phyloP scores from a whole-genome alignment of 2,888 invertebrate genomes.

The Dione vanillae region DNA sequence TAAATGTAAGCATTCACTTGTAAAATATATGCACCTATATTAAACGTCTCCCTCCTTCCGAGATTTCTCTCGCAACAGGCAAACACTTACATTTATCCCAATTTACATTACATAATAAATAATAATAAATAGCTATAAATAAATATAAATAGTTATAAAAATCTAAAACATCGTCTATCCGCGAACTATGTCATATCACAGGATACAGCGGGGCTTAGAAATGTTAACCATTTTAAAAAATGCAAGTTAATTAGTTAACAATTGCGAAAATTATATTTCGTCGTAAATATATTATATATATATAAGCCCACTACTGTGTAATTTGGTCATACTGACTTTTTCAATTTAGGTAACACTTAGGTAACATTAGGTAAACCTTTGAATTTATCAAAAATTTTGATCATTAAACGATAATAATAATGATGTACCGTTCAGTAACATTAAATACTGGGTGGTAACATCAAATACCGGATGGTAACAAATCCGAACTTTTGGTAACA shows the following conservation, averaged over 20 bases:
- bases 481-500: background rate
- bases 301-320: slow-evolving; percentile 1
- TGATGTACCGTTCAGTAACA: background rate
- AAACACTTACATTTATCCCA: slow-evolving; percentile 2
- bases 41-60: slow-evolving; percentile 43
- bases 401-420: background rate
- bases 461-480: slow-evolving; percentile 10
- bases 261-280: background rate
- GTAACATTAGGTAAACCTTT: background rate
- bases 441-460: slow-evolving; percentile 6
- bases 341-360: background rate
- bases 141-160: slow-evolving; percentile 13
- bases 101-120: slow-evolving; percentile 29
- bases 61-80: slow-evolving; percentile 1
- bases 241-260: background rate
- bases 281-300: no score
- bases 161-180: slow-evolving; percentile 32
- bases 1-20: slow-evolving; percentile 18
- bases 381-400: background rate
- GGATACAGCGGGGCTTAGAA: slow-evolving; percentile 37
- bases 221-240: slow-evolving; percentile 6
- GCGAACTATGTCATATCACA: slow-evolving; percentile 61
- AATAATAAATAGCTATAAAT: slow-evolving; percentile 9
- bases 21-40: slow-evolving; percentile 43
- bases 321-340: slow-evolving; percentile 14